Percentiles rank a stretch among this genome's conserved stretches.
phyloP scores from a whole-genome alignment of 37 sponge, comb jelly and placozoan genomes.

The Mnemiopsis leidyi region DNA sequence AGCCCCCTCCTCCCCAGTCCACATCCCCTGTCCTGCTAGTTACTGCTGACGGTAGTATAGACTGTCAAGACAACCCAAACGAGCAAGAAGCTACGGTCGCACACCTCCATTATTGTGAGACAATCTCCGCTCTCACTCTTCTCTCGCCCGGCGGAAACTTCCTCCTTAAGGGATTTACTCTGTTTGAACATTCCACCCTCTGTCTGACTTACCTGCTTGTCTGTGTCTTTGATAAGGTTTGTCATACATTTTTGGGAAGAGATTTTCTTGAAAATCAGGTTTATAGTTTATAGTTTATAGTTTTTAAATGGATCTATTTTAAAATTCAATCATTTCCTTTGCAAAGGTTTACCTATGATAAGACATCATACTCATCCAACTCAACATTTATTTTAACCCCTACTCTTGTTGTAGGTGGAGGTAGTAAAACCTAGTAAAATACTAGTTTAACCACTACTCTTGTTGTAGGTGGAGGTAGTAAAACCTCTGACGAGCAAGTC shows the following conservation, averaged over 20 bases:
- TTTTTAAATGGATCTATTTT: too few species aligned
- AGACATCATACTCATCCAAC: neutral
- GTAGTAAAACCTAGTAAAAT: conserved; percentile 81
- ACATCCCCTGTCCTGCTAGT: conserved; percentile 65
- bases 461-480: conserved; percentile 80
- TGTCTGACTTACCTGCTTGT: conserved; percentile 82
- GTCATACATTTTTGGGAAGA: too few species aligned
- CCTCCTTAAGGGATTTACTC: conserved; percentile 84
- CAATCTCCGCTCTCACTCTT: conserved; percentile 72
- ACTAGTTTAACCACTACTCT: too few species aligned
- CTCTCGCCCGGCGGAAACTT: conserved; percentile 74
- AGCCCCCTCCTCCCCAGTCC: neutral
- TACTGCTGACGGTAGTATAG: conserved; percentile 86
- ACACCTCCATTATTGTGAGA: conserved; percentile 83
- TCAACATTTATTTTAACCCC: neutral
- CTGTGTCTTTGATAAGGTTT: conserved; percentile 84
- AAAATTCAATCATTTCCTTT: conserved; percentile 68
- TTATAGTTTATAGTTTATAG: too few species aligned
- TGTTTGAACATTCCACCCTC: conserved; percentile 74
- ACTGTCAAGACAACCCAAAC: conserved; percentile 78
- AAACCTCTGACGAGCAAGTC: conserved; percentile 90
- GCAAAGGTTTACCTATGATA: conserved; percentile 71
- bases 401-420: too few species aligned
- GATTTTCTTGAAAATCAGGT: too few species aligned
- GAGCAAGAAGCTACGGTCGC: conserved; percentile 80